Conservation (phyloP, 2,113 vertebrate species). For the Galeopterus variegatus region DNA sequence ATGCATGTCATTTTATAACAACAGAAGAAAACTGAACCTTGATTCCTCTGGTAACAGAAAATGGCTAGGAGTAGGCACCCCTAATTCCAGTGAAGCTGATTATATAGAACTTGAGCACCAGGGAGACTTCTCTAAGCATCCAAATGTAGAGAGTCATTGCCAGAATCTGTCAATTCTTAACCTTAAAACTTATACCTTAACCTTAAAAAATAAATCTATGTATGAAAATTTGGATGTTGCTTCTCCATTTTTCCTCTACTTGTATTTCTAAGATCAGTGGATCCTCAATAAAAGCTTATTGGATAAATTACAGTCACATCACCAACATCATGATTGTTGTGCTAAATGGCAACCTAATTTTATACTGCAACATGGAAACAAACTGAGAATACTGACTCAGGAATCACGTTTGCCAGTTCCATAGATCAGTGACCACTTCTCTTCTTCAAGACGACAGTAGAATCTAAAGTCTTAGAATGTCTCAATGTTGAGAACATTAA, state of each 20-base stretch:
- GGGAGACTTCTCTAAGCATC: not conserved
- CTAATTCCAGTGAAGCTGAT: not conserved
- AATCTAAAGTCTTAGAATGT: not conserved
- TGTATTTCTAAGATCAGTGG: not conserved
- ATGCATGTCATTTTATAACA: not conserved
- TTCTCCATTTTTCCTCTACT: slow-evolving; percentile 13
- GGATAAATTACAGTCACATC: not conserved
- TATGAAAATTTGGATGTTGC: not conserved
- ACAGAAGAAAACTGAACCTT: slow-evolving; percentile 1
- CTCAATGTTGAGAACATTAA: not conserved
- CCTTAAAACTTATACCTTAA: not conserved
- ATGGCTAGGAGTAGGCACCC: not conserved
- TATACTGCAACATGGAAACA: not conserved
- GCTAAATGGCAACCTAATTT: not conserved
- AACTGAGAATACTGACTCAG: not conserved
- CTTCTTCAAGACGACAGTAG: not conserved
- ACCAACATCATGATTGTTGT: not conserved
- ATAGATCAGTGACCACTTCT: not conserved
- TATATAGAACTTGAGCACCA: not conserved
- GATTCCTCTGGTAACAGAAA: not conserved
- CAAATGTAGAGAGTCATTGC: not conserved
- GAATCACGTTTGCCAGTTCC: not conserved
- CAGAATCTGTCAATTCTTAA: not conserved
- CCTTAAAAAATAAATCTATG: not conserved
- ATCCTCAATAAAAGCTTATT: not conserved